These are phyloP conservation scores for Opisthograptis luteolata DNA, from an alignment of 2,888 invertebrate species.

Conservation along the genomic window DNA sequence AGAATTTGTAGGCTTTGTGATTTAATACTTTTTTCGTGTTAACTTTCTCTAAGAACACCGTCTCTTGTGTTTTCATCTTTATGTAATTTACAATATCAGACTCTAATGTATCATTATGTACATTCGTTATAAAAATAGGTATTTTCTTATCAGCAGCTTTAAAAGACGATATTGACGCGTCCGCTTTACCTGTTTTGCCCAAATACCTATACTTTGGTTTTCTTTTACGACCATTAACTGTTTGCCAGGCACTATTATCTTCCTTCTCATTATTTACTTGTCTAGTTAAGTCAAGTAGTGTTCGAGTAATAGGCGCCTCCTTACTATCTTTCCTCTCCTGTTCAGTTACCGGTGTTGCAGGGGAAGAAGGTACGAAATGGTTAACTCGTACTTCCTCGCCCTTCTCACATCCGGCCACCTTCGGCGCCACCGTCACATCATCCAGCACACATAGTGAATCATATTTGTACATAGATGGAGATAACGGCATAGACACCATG, in stretches of 20 bases:
- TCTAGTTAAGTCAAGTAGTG: too few species aligned
- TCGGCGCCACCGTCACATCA: not conserved
- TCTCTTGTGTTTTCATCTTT: not conserved
- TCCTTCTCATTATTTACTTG: not conserved
- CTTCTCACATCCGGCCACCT: too few species aligned
- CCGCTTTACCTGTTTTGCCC: not conserved
- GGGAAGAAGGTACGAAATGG: too few species aligned
- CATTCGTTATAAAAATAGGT: too few species aligned
- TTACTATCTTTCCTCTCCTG: too few species aligned
- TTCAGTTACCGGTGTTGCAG: too few species aligned
- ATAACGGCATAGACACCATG: not conserved
- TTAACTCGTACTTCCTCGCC: too few species aligned
- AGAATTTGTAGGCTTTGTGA: too few species aligned
- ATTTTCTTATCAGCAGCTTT: too few species aligned
- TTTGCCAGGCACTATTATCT: not conserved
- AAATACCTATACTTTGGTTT: not conserved
- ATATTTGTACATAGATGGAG: not conserved
- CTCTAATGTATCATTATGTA: too few species aligned
- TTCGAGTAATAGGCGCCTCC: too few species aligned
- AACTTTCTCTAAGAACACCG: not conserved
- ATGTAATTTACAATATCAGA: too few species aligned
- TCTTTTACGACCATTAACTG: not conserved
- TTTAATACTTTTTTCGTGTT: not conserved
- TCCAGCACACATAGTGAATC: not conserved
- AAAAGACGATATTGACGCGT: not conserved